Conservation (phyloP, 2,888 invertebrate species). For the Crossocerus cetratus region DNA sequence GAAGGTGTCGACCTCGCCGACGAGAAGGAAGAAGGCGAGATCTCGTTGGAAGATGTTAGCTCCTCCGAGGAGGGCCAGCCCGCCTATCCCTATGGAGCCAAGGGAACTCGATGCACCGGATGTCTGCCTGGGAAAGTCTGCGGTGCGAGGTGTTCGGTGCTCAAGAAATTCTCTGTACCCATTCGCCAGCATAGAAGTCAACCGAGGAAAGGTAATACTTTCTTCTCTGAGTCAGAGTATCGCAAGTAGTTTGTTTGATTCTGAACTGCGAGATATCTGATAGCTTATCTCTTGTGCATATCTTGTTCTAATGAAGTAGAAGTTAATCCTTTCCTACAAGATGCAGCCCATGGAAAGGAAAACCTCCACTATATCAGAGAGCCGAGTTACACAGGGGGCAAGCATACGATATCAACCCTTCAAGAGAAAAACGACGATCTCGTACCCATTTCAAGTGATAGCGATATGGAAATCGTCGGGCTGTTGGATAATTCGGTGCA, state of each 20-base stretch:
- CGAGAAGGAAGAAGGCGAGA: slow-evolving; percentile 74
- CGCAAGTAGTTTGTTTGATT: too few relatives aligned
- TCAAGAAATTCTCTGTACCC: background rate
- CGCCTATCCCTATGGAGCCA: slow-evolving; percentile 56
- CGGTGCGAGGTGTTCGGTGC: slow-evolving; percentile 61
- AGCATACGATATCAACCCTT: slow-evolving; percentile 56
- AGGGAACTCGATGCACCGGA: slow-evolving; percentile 53
- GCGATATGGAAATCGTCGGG: slow-evolving; percentile 72
- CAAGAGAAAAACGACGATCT: slow-evolving; percentile 72
- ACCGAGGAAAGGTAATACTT: slow-evolving; percentile 51
- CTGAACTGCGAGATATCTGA: too few relatives aligned
- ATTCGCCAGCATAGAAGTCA: slow-evolving; percentile 32
- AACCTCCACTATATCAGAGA: slow-evolving; percentile 70
- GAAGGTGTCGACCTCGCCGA: slow-evolving; percentile 69
- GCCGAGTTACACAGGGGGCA: slow-evolving; percentile 48
- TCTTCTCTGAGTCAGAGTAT: background rate
- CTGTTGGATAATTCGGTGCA: slow-evolving; percentile 60
- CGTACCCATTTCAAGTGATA: slow-evolving; percentile 73
- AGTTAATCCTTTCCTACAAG: slow-evolving; percentile 71
- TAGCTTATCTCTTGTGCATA: slow-evolving; percentile 5
- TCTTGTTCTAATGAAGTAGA: slow-evolving; percentile 68
- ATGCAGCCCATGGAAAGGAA: slow-evolving; percentile 74
- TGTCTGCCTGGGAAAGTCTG: slow-evolving; percentile 62
- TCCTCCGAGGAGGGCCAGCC: slow-evolving; percentile 73
- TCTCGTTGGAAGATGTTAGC: slow-evolving; percentile 75